Evolutionary conservation across 2,113 vertebrate genomes (phyloP), one percentile per base, ranked within the genome.

Genomic region (Pogona vitticeps): DNA sequence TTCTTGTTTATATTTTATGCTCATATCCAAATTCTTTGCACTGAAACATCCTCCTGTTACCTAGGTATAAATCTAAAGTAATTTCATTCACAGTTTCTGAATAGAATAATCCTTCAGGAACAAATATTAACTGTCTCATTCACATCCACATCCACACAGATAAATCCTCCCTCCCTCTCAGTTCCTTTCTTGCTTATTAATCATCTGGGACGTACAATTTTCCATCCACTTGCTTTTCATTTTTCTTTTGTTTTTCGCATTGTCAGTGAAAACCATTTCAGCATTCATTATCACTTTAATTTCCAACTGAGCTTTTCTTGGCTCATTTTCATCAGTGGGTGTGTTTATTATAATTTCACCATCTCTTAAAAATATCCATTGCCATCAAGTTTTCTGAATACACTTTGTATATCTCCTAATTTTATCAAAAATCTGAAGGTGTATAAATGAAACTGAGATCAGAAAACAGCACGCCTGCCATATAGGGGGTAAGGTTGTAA

Each of bases 251-350:
- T 10, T 85, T 94, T 95, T 89, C 92, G 91, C 94, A 95, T 95
- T 95, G 94, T 97, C 95, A 95, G 85, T 94, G 94, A 94, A 95
- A 95, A 95, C 46, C 63, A 76, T 90, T 80, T 94, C 93, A 94
- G 92, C 94, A 86, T 95, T 95, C 91, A 95, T 95, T 94, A 94
- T 93, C 93, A 94, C 94, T 91, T 92, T 93, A 91, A 94, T 93
- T 95, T 89, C 94, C 89, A 33, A 76, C 86, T 28, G 72, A 92
- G 92, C 83, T 88, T 84, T 86, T 83, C 90, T 95, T 94, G 91
- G 94, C 94, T 88, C 91, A 93, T 92, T 93, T 94, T 95, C 91
- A 81, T 90, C 89, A 88, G 83, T 87, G 88, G 93, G 92, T 92
- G 93, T 76, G 79, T 95, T 94, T 91, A 88, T 92, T 91, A 86